These are phyloP conservation scores for Oryzias woworae DNA, from an alignment of 2,113 vertebrate genomes.

Conservation along the genomic window DNA sequence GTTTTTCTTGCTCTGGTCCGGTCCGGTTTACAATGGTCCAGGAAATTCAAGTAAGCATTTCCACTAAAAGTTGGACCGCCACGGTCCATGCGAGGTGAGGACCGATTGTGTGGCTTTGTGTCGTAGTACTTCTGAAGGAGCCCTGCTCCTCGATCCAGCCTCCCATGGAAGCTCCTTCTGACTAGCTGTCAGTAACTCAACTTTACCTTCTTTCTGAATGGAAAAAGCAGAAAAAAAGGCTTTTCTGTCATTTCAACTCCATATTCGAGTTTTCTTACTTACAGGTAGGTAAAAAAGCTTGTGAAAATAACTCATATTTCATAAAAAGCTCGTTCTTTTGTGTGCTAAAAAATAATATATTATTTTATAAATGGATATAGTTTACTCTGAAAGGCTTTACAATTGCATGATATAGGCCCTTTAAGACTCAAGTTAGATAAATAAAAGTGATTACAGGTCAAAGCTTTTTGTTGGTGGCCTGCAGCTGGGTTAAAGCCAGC, in stretches of 20 bases:
- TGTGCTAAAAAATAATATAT: no score
- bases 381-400: no score
- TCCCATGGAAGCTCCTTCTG: constrained; percentile 27
- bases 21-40: no score
- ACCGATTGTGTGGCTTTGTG: no score
- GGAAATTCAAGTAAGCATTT: no score
- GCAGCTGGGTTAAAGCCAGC: constrained; percentile 25
- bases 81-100: no score
- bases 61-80: no score
- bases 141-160: constrained; percentile 5
- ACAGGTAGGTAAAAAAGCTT: no score
- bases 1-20: constrained; percentile 8
- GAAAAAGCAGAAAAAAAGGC: constrained; percentile 24
- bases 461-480: constrained; percentile 25
- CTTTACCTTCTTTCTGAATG: constrained; percentile 12
- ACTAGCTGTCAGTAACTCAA: constrained; percentile 25
- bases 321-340: no score
- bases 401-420: no score
- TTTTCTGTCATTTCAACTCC: constrained; percentile 38
- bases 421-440: constrained; percentile 32
- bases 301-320: no score
- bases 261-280: neutral
- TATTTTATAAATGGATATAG: no score
- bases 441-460: constrained; percentile 63
- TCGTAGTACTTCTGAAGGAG: neutral